A percentile compares a stretch with the other conserved stretches of the same genome.
phyloP scores from a whole-genome alignment of 1,140 invertebrate genomes.

The Idris sp. region DNA sequence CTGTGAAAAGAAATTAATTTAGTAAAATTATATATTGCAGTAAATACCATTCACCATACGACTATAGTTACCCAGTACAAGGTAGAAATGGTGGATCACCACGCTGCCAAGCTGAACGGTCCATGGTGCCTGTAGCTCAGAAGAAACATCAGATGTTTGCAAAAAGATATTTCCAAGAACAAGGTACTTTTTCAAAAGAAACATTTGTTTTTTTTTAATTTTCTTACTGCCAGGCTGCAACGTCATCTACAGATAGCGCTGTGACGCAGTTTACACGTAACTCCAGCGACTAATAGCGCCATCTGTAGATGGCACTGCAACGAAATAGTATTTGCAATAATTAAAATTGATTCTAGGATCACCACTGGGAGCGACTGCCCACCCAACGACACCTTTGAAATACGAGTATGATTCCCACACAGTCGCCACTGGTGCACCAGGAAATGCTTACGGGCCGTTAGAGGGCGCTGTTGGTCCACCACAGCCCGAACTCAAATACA shows the following conservation, averaged over 20 bases:
- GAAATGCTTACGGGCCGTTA: constrained; percentile 76
- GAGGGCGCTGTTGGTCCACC: constrained; percentile 79
- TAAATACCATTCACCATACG: constrained; percentile 87
- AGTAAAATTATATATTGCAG: too few relatives aligned
- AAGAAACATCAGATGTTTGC: constrained; percentile 96
- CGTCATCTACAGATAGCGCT: too few relatives aligned
- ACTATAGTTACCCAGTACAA: constrained; percentile 82
- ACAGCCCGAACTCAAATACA: constrained; percentile 85
- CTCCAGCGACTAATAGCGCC: too few relatives aligned
- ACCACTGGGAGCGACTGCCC: constrained; percentile 68
- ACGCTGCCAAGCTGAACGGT: constrained; percentile 72
- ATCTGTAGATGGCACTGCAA: too few relatives aligned
- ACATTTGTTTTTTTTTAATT: too few relatives aligned
- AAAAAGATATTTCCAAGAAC: constrained; percentile 88
- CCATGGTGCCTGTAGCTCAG: constrained; percentile 85
- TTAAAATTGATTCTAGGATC: constrained; percentile 44
- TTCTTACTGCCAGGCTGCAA: too few relatives aligned
- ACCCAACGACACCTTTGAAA: constrained; percentile 80
- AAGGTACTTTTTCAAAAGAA: too few relatives aligned
- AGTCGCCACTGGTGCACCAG: constrained; percentile 77
- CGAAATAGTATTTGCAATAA: too few relatives aligned
- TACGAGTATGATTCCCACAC: constrained; percentile 81
- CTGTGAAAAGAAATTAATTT: too few relatives aligned
- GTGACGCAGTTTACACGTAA: too few relatives aligned
- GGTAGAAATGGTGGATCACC: constrained; percentile 68